These are phyloP conservation scores for Eulemur albifrons DNA, from an alignment of 2,797 vertebrate species.

Conservation along the genomic window DNA sequence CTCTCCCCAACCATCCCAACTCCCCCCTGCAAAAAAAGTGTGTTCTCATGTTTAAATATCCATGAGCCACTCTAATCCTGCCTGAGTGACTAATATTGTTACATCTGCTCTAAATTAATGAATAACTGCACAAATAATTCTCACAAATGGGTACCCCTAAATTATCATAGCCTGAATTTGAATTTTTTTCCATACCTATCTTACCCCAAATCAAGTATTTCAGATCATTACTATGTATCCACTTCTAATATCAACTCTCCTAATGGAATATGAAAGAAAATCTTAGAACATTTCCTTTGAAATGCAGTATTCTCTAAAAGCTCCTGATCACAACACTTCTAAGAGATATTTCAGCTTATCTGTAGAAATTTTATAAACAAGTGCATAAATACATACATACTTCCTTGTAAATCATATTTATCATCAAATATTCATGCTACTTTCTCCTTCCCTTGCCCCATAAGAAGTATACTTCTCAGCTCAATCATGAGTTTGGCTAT, in stretches of 20 bases:
- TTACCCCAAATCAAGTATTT: not conserved
- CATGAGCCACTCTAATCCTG: not conserved
- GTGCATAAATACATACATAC: not conserved
- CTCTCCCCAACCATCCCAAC: not conserved
- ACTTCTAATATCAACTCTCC: not conserved
- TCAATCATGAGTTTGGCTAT: not conserved
- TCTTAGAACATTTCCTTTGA: not conserved
- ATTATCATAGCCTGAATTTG: constrained; percentile 21
- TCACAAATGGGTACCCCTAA: constrained; percentile 1
- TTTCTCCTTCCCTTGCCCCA: not conserved
- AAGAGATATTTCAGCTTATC: not conserved
- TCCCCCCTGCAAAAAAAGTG: not conserved
- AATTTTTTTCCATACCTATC: not conserved
- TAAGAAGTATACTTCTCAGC: not conserved
- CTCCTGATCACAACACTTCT: not conserved
- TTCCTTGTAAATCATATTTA: not conserved
- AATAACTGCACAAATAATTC: not conserved
- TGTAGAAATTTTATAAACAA: constrained; percentile 13
- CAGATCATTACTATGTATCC: not conserved
- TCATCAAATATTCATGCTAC: not conserved
- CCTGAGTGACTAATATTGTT: not conserved
- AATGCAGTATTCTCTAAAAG: not conserved
- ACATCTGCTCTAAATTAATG: not conserved
- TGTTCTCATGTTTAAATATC: not conserved
- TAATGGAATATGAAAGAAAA: not conserved